These are phyloP conservation scores for Parapristionchus giblindavisi DNA, from an alignment of 2,888 invertebrate genomes.

Conservation along the genomic window DNA sequence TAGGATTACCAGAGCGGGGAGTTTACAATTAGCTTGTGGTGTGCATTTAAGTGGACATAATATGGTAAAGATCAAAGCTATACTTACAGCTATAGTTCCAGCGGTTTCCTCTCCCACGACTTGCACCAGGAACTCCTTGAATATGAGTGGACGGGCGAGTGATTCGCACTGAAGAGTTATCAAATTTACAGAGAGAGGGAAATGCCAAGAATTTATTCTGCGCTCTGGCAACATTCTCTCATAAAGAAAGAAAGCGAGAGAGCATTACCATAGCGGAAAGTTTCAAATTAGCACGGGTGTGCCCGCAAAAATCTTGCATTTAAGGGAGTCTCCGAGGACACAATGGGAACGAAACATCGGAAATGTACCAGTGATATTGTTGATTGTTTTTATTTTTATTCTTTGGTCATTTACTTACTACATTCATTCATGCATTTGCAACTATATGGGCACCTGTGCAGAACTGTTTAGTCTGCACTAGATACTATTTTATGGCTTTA, in stretches of 20 bases:
- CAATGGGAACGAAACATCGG: no score
- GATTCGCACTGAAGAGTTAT: slow-evolving; percentile 47
- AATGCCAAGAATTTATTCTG: background rate
- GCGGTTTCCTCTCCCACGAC: slow-evolving; percentile 56
- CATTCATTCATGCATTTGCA: no score
- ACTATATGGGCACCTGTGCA: no score
- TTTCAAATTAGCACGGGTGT: background rate
- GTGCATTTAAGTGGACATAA: background rate
- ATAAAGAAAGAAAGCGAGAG: no score
- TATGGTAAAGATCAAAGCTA: background rate
- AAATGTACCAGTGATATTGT: no score
- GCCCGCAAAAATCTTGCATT: background rate
- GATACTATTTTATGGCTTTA: no score
- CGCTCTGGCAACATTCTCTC: no score
- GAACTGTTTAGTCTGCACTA: no score
- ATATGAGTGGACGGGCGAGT: slow-evolving; percentile 49
- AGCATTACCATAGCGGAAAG: background rate
- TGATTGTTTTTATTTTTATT: no score
- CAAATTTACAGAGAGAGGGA: background rate
- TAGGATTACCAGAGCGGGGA: background rate
- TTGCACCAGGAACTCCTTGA: slow-evolving; percentile 54
- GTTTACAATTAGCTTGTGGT: background rate
- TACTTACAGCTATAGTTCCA: slow-evolving; percentile 48
- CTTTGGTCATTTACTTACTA: no score
- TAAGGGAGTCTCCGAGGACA: no score